Conservation (phyloP, 2,888 invertebrate species). For the Sphecodes monilicornis region DNA sequence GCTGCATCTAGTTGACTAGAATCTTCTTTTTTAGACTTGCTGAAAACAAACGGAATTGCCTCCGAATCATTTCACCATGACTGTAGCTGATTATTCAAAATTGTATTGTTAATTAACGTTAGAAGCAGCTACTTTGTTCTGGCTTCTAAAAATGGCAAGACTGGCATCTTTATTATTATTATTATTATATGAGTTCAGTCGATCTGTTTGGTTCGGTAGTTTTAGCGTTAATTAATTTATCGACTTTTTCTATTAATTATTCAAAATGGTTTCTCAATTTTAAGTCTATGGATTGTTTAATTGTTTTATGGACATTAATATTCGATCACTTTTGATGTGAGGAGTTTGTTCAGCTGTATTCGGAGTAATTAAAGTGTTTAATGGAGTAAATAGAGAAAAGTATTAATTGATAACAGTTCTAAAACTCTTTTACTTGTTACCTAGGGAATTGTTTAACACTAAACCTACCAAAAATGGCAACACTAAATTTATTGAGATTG, state of each 20-base stretch:
- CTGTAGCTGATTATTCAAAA: not conserved
- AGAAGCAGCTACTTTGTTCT: not conserved
- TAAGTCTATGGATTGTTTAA: not conserved
- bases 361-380: not conserved
- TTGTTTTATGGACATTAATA: not conserved
- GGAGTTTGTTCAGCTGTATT: not conserved
- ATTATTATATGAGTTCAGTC: not conserved
- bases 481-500: too few species aligned
- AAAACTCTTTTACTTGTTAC: not conserved
- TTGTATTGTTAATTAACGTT: not conserved
- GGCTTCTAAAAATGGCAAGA: too few species aligned
- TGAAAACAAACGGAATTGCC: not conserved
- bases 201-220: not conserved
- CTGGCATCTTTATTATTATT: not conserved
- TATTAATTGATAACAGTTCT: not conserved
- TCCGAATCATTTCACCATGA: not conserved
- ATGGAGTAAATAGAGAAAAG: not conserved
- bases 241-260: not conserved
- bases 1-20: not conserved
- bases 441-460: not conserved
- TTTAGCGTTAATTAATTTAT: not conserved
- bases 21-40: conserved; percentile 11
- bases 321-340: not conserved
- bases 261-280: not conserved
- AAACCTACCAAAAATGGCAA: too few species aligned